Evolutionary conservation across 2,797 vertebrate genomes (phyloP), one percentile per base, ranked within the genome.

Genomic region (Gallinago nigripennis): DNA sequence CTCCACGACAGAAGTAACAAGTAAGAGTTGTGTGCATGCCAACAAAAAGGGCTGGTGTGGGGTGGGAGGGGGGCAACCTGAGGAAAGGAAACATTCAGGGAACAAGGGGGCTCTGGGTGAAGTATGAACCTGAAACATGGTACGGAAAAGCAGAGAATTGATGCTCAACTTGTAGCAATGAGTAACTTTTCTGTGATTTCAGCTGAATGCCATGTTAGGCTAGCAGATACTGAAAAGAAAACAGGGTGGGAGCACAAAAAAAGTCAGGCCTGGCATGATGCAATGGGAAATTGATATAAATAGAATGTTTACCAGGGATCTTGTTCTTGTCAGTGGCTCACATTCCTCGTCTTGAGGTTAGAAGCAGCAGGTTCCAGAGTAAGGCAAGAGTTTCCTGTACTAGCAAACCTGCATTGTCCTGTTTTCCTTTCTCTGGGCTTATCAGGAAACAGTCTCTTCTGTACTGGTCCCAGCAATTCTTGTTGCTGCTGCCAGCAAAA

Each of bases 351-450:
- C 39, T 73, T 72, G 50, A 76, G 53, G 56, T 86, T 50, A 83
- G 73, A 66, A 84, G 76, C 45, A 76, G 73, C 31, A 76, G 50
- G 15, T 66, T 51, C 12, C 63, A 41, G 54, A 43, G 35, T 86
- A 90, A 70, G n/a, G 28, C 82, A 91, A 72, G 35, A 35, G 63
- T 79, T 96, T 96, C 90, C 87, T 94, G 80, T 87, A 48, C 73
- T 65, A 76, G 72, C 48, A 57, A 76, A 76, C 16, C 28, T 73
- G 28, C 61, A 76, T 91, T 90, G 87, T 91, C 69, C 33, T 60
- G 12, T 83, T 81, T 89, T 91, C 82, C 65, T 88, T 94, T 88
- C 70, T 60, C 66, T 65, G 51, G 25, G 12, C 25, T 89, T 60
- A 35, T 56, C 85, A 95, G 79, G 85, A 88, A 96, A 77, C 46